Evolutionary conservation across 2,888 invertebrate genomes (phyloP).

Genomic region (Orchestes rusci): DNA sequence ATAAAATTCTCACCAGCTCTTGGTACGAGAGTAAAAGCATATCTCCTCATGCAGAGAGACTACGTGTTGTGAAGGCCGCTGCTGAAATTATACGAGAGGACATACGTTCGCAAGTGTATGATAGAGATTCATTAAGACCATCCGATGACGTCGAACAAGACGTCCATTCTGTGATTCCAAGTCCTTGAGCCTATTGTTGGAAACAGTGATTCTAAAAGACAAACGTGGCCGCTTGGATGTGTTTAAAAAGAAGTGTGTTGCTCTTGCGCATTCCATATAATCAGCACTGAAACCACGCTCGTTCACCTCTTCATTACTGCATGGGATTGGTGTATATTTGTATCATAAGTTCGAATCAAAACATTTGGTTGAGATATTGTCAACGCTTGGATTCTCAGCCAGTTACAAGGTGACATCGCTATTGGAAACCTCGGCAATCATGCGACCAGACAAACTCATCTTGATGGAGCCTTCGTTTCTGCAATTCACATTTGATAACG

Average conservation of each 20-base stretch:
- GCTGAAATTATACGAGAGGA: slow-evolving; percentile 22
- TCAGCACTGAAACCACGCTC: too few relatives aligned
- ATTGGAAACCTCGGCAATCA: background rate
- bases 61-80: slow-evolving; percentile 20
- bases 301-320: background rate
- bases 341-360: background rate
- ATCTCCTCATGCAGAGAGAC: slow-evolving; percentile 16
- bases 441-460: background rate
- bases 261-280: too few relatives aligned
- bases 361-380: background rate
- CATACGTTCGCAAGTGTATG: slow-evolving; percentile 22
- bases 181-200: too few relatives aligned
- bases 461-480: background rate
- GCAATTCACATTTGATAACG: background rate
- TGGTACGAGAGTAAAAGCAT: slow-evolving; percentile 9
- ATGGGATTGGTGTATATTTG: background rate
- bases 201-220: too few relatives aligned
- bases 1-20: slow-evolving; percentile 20
- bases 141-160: background rate
- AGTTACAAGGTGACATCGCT: background rate
- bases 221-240: too few relatives aligned
- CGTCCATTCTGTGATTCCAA: background rate
- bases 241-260: too few relatives aligned
- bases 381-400: background rate
- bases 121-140: slow-evolving; percentile 3